Conservation (phyloP, 2,113 vertebrate genomes). For the Bufo gargarizans region DNA sequence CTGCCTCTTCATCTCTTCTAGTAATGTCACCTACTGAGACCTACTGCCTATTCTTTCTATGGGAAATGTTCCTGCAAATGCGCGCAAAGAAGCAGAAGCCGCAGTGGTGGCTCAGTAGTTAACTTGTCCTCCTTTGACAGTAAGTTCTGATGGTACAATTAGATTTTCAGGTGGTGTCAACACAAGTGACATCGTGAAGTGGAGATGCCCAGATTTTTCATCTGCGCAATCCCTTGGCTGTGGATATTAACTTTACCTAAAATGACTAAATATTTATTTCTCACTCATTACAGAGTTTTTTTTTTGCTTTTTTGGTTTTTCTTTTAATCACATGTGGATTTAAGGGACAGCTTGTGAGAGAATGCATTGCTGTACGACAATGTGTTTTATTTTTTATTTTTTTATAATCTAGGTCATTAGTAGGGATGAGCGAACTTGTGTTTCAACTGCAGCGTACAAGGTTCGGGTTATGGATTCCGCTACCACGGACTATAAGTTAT, state of each 20-base stretch:
- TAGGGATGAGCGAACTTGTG: too few species aligned
- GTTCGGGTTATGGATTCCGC: too few species aligned
- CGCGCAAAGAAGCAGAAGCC: conserved; percentile 16
- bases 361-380: background rate
- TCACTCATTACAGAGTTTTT: background rate
- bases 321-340: background rate
- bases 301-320: too few species aligned
- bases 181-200: conserved; percentile 27
- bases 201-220: conserved; percentile 37
- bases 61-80: background rate
- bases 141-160: conserved; percentile 37
- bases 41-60: conserved; percentile 33
- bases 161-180: conserved; percentile 39
- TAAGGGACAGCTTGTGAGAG: background rate
- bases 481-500: too few species aligned
- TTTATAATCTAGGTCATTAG: background rate
- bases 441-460: too few species aligned
- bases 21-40: conserved; percentile 42
- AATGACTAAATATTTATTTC: background rate
- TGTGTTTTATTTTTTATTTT: background rate
- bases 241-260: background rate
- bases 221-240: background rate
- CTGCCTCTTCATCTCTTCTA: conserved; percentile 49
- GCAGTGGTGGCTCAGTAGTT: conserved; percentile 22
- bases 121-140: conserved; percentile 45